These are phyloP conservation scores for Tenthredo distinguenda DNA, from an alignment of 2,888 invertebrate species.

Conservation along the genomic window DNA sequence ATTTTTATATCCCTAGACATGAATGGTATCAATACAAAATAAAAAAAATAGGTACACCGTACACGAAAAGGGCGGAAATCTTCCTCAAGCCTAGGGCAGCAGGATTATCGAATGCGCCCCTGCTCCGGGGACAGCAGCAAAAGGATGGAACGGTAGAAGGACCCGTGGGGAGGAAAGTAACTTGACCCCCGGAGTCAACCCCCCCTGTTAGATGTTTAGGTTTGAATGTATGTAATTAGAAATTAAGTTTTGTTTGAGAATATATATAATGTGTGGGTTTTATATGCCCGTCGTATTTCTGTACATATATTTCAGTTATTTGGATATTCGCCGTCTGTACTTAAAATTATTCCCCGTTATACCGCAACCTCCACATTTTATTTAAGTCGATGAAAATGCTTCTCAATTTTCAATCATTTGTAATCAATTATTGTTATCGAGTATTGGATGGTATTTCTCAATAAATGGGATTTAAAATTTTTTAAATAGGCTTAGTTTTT, in stretches of 20 bases:
- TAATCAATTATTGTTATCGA: constrained; percentile 8
- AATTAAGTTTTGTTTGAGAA: constrained; percentile 8
- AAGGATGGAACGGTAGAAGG: neutral
- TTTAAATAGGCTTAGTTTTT: too few species aligned
- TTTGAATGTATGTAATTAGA: too few species aligned
- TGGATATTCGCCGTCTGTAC: constrained; percentile 11
- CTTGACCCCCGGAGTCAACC: constrained; percentile 11
- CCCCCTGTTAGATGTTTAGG: neutral
- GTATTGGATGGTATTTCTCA: too few species aligned
- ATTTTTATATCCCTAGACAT: too few species aligned
- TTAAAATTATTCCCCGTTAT: constrained; percentile 3
- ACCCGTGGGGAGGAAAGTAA: constrained; percentile 11
- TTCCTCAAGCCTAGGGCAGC: too few species aligned
- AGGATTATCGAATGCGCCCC: too few species aligned
- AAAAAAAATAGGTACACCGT: too few species aligned
- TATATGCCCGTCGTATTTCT: constrained; percentile 7
- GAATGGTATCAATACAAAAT: too few species aligned
- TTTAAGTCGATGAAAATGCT: neutral
- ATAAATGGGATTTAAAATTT: too few species aligned
- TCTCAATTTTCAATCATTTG: neutral
- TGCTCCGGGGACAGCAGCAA: too few species aligned
- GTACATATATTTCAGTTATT: constrained; percentile 6
- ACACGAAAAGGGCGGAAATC: too few species aligned
- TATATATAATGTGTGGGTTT: neutral
- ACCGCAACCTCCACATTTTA: neutral